These are phyloP conservation scores for Drosophila affinis DNA, from an alignment of 2,888 invertebrate genomes.

Conservation along the genomic window DNA sequence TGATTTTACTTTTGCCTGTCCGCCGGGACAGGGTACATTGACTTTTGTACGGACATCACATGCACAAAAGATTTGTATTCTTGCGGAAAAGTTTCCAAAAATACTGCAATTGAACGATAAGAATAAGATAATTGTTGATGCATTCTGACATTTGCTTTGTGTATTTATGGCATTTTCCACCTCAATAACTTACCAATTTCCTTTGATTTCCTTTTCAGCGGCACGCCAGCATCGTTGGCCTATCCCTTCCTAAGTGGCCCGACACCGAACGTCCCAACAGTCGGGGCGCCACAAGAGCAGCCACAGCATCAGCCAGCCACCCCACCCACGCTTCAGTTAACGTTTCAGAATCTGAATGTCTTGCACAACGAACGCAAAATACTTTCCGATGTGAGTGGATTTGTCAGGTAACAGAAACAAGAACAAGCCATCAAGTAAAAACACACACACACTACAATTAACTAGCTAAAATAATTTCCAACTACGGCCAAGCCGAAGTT, in stretches of 20 bases:
- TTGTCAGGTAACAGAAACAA: constrained; percentile 84
- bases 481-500: background rate
- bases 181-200: background rate
- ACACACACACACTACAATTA: constrained; percentile 7
- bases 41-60: constrained; percentile 52
- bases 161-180: background rate
- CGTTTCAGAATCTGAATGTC: constrained; percentile 87
- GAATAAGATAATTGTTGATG: constrained; percentile 3
- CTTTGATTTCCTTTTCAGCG: constrained; percentile 9
- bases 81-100: constrained; percentile 7
- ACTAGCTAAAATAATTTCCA: constrained; percentile 9
- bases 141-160: background rate
- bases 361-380: constrained; percentile 85
- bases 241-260: constrained; percentile 27
- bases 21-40: constrained; percentile 46
- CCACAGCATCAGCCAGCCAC: constrained; percentile 32
- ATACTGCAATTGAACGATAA: constrained; percentile 2
- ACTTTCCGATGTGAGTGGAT: constrained; percentile 89
- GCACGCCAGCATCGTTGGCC: constrained; percentile 21
- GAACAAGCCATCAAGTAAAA: constrained; percentile 20
- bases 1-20: constrained; percentile 53
- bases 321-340: constrained; percentile 86
- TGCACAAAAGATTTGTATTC: constrained; percentile 13
- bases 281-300: constrained; percentile 41
- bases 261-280: background rate